Base-by-base conservation (phyloP, 2,113 vertebrate genomes). In the Synchiropus splendidus region DNA sequence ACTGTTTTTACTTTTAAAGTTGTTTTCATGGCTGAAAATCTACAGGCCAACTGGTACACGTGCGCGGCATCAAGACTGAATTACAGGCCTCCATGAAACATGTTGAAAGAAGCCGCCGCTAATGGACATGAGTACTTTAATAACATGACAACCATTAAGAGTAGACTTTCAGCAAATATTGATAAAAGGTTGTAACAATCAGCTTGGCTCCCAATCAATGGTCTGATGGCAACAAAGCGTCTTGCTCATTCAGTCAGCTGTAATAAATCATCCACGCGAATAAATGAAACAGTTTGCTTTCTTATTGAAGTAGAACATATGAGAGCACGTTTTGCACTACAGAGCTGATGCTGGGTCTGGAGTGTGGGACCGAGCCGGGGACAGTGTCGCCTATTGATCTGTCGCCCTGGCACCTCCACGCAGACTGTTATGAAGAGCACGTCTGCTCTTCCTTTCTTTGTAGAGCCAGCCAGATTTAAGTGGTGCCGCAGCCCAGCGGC, bases 401-500 rank as follows among this genome's bases (percentile, higher is more conserved):
- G 70, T 36, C 40, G 46, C 70, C 48, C 51, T 38, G 66, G 60
- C 72, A 65, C 70, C 60, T 61, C 72, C 51, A 38, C 53, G 58
- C 68, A 78, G 72, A 77, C 84, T 80, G 83, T 85, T 88, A 79
- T 86, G 79, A 48, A 58, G 77, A 62, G 9, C 59, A 54, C 73
- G 79, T 80, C 64, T 72, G 51, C 72, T 18, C 61, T 70, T 72
- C 80, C 75, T 87, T 87, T 86, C 80, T 75, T 76, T 86, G 84
- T 82, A 85, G 85, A 85, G 82, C 84, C 82, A 59, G 74, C 42
- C 67, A 83, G 87, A 89, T 89, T 86, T 85, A 83, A 85, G 78
- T 85, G 89, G 88, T 88, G 88, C 88, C 87, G 71, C 76, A 70
- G 78, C 80, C 80, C 77, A 81, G 84, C 72, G 79, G 81, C 85